Percentiles rank a stretch among this genome's conserved stretches.
These are phyloP conservation scores for Platalea minor DNA, from an alignment of 2,797 vertebrate species.

Conservation along the genomic window DNA sequence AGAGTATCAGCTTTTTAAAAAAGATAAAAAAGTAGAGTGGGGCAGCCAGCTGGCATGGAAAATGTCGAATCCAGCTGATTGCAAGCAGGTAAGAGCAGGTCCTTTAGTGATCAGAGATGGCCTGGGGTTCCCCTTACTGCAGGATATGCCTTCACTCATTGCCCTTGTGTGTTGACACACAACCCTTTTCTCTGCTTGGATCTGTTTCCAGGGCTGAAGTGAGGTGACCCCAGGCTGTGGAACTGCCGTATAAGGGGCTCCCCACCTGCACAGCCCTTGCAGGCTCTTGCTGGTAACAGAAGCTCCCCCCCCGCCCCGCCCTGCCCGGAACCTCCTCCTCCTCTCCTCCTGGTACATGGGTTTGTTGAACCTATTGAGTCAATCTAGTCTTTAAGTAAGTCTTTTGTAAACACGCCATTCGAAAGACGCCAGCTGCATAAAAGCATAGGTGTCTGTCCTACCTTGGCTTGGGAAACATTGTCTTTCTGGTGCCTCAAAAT, in stretches of 20 bases:
- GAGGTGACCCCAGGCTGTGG: neutral
- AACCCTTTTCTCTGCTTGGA: neutral
- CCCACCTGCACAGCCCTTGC: neutral
- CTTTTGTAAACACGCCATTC: neutral
- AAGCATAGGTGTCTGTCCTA: neutral
- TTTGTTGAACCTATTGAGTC: neutral
- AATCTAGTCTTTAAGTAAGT: neutral
- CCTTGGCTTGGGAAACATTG: neutral
- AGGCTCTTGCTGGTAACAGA: neutral
- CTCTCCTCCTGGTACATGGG: neutral
- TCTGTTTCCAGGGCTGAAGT: neutral
- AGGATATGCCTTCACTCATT: neutral
- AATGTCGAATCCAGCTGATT: neutral
- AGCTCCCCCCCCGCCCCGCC: neutral
- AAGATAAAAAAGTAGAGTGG: neutral
- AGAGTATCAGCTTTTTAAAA: neutral
- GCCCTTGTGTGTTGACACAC: neutral
- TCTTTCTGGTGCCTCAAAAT: neutral
- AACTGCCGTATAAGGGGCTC: rapidly evolving
- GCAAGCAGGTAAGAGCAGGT: neutral
- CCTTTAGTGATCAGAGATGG: neutral
- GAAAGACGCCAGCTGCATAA: neutral
- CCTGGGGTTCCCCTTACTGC: neutral
- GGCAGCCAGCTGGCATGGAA: neutral
- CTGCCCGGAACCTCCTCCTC: neutral